Percentiles rank a stretch among this genome's conserved stretches.
These are phyloP conservation scores for Maconellicoccus hirsutus DNA, from an alignment of 1,140 invertebrate genomes.

Conservation along the genomic window DNA sequence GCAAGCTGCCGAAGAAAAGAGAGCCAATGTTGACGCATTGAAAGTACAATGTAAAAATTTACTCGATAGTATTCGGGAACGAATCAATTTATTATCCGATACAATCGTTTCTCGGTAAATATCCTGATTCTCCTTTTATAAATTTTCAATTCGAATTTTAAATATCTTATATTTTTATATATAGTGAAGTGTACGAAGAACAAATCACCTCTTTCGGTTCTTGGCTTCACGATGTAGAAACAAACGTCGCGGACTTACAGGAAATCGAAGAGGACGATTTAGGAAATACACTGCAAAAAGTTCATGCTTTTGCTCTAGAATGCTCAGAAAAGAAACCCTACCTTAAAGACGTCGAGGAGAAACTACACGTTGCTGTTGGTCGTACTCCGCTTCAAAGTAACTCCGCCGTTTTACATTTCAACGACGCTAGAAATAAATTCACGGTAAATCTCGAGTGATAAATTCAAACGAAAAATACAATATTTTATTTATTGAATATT, in stretches of 20 bases:
- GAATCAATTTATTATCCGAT: constrained; percentile 1
- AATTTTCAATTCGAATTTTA: neutral
- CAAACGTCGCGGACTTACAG: constrained; percentile 61
- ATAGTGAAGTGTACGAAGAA: constrained; percentile 67
- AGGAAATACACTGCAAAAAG: constrained; percentile 59
- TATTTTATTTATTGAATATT: neutral
- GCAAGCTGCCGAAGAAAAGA: neutral
- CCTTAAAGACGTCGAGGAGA: constrained; percentile 62
- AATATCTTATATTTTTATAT: neutral
- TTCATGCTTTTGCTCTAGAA: constrained; percentile 66
- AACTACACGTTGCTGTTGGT: constrained; percentile 59
- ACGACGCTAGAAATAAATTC: neutral
- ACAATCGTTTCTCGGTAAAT: neutral
- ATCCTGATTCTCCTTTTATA: neutral
- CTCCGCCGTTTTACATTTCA: constrained; percentile 29
- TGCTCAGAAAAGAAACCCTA: constrained; percentile 62
- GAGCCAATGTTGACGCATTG: neutral
- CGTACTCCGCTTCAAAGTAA: constrained; percentile 56
- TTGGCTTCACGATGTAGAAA: constrained; percentile 67
- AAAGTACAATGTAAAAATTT: neutral
- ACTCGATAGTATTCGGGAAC: neutral
- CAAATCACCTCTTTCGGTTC: constrained; percentile 68
- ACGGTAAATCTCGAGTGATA: neutral
- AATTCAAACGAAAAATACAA: neutral
- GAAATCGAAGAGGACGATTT: constrained; percentile 36